Conservation (phyloP, 1,140 invertebrate species). For the Zaprionus nigranus region DNA sequence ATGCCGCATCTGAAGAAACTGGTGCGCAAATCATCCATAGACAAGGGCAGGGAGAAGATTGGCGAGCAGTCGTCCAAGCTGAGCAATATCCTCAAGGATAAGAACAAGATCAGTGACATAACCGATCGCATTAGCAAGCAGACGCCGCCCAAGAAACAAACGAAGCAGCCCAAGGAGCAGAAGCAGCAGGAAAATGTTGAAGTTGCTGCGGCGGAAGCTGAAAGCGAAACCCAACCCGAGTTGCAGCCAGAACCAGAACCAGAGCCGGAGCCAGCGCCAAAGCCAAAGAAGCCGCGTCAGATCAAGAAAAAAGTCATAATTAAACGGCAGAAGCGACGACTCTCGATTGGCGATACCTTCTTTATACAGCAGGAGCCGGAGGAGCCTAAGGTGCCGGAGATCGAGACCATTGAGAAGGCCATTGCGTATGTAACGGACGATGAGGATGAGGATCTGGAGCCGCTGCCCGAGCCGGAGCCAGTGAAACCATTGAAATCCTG, state of each 20-base stretch:
- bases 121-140: slow-evolving; percentile 58
- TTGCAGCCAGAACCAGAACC: slow-evolving; percentile 19
- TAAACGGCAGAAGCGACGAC: slow-evolving; percentile 71
- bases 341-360: slow-evolving; percentile 76
- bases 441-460: slow-evolving; percentile 41
- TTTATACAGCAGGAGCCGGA: slow-evolving; percentile 65
- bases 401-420: slow-evolving; percentile 77
- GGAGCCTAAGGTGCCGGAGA: slow-evolving; percentile 62
- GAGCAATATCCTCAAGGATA: slow-evolving; percentile 66
- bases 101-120: slow-evolving; percentile 65
- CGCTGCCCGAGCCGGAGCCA: slow-evolving; percentile 42
- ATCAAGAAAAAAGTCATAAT: slow-evolving; percentile 83
- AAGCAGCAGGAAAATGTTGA: slow-evolving; percentile 3
- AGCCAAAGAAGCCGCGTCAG: slow-evolving; percentile 71
- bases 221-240: slow-evolving; percentile 19
- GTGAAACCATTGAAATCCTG: slow-evolving; percentile 69
- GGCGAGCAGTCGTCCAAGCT: slow-evolving; percentile 34
- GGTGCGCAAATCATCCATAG: slow-evolving; percentile 70
- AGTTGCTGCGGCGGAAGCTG: not conserved
- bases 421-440: slow-evolving; percentile 78
- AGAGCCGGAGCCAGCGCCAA: slow-evolving; percentile 35
- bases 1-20: slow-evolving; percentile 64
- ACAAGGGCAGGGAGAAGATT: slow-evolving; percentile 55
- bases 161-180: slow-evolving; percentile 27
- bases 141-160: slow-evolving; percentile 70